Percentiles rank a stretch among this genome's conserved stretches.
phyloP scores from a whole-genome alignment of 1,140 invertebrate genomes.

The Coboldia fuscipes region DNA sequence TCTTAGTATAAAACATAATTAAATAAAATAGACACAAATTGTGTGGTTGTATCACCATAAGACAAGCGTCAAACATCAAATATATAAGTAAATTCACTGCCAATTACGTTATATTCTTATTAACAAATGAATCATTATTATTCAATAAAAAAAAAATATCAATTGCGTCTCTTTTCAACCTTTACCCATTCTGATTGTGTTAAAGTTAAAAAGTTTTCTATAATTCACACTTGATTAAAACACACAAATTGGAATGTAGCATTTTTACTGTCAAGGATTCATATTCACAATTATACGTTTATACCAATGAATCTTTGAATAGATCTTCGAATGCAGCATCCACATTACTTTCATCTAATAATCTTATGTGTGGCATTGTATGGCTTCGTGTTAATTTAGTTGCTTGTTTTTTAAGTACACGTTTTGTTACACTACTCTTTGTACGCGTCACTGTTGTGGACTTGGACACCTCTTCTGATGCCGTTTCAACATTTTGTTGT shows the following conservation, averaged over 20 bases:
- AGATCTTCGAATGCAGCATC: conserved; percentile 56
- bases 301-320: conserved; percentile 26
- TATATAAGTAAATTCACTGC: no score
- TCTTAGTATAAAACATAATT: no score
- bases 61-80: no score
- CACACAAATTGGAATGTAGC: background rate
- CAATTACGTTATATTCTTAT: no score
- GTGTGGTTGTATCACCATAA: no score
- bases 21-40: no score
- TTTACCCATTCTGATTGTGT: no score
- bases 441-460: background rate
- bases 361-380: conserved; percentile 45
- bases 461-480: conserved; percentile 2
- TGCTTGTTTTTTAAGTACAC: conserved; percentile 12
- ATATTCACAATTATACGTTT: background rate
- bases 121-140: no score
- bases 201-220: no score
- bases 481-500: conserved; percentile 7
- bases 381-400: conserved; percentile 35
- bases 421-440: background rate
- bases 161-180: no score
- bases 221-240: no score
- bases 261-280: background rate
- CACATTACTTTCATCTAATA: conserved; percentile 44
- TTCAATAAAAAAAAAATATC: no score